A percentile compares a stretch with the other conserved stretches of the same genome.
These are phyloP conservation scores for Clinocottus analis DNA, from an alignment of 2,113 vertebrate genomes.

Conservation along the genomic window DNA sequence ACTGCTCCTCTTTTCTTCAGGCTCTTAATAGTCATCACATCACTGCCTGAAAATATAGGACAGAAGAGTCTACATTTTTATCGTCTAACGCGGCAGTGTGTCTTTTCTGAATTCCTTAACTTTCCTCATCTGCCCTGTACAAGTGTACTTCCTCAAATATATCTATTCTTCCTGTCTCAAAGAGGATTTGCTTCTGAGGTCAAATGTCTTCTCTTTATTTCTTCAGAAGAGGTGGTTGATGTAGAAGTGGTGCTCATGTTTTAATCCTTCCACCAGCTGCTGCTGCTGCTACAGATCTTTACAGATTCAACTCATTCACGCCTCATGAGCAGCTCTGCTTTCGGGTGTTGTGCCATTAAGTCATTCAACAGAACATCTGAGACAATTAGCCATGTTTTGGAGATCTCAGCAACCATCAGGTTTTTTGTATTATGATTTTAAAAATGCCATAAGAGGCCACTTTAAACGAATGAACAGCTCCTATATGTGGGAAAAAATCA, in stretches of 20 bases:
- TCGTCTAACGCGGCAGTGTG: constrained; percentile 3
- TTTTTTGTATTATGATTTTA: not conserved
- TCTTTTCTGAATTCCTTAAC: constrained; percentile 7
- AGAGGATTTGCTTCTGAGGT: constrained; percentile 2
- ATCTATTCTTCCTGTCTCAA: constrained; percentile 2
- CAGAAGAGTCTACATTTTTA: constrained; percentile 24
- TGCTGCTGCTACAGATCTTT: not conserved
- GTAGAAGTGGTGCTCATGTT: not conserved
- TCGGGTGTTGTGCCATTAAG: not conserved
- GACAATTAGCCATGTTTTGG: not conserved
- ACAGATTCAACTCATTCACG: constrained; percentile 15
- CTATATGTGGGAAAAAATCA: too few relatives aligned
- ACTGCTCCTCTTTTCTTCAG: not conserved
- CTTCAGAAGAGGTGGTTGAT: not conserved
- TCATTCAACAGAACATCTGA: not conserved
- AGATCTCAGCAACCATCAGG: not conserved
- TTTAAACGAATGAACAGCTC: not conserved
- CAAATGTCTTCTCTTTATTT: constrained; percentile 9
- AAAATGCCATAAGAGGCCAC: not conserved
- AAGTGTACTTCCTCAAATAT: not conserved
- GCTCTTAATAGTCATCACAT: constrained; percentile 32
- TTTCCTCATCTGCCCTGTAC: not conserved
- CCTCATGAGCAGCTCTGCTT: not conserved
- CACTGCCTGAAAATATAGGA: constrained; percentile 13
- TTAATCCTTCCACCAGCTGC: not conserved